phyloP scores from a whole-genome alignment of 2,797 vertebrate genomes.

The Falco cherrug region DNA sequence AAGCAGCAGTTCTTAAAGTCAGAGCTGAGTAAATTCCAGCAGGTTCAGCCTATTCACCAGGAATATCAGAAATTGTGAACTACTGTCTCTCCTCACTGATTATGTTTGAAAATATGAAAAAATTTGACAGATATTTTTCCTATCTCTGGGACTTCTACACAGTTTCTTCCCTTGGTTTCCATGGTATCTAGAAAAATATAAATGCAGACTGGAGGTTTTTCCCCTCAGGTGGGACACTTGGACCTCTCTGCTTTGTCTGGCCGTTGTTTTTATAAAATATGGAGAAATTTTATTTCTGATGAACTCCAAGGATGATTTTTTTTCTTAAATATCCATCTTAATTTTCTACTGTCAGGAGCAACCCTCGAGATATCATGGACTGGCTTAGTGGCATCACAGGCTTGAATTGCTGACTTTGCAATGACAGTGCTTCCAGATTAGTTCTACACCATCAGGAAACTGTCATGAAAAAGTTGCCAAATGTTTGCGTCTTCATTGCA shows the following conservation, averaged over 20 bases:
- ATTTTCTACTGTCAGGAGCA: neutral
- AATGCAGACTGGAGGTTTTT: neutral
- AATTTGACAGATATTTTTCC: neutral
- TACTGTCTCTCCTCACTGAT: neutral
- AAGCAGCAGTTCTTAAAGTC: neutral
- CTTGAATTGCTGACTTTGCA: neutral
- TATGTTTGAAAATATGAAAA: neutral
- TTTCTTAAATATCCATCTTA: neutral
- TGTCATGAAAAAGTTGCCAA: neutral
- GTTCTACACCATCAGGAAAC: neutral
- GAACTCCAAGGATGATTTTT: neutral
- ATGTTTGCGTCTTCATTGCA: neutral
- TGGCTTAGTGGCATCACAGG: neutral
- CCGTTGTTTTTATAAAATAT: neutral
- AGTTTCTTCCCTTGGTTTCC: neutral
- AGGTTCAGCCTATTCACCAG: neutral
- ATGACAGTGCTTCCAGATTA: neutral
- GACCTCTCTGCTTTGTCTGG: neutral
- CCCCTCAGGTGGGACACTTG: neutral
- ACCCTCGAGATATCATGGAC: neutral
- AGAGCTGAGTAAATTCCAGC: neutral
- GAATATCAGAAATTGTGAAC: neutral
- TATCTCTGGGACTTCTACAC: neutral
- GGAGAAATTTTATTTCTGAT: neutral
- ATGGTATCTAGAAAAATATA: neutral